Conservation (phyloP, 2,888 invertebrate genomes). For the Electrophaes corylata region DNA sequence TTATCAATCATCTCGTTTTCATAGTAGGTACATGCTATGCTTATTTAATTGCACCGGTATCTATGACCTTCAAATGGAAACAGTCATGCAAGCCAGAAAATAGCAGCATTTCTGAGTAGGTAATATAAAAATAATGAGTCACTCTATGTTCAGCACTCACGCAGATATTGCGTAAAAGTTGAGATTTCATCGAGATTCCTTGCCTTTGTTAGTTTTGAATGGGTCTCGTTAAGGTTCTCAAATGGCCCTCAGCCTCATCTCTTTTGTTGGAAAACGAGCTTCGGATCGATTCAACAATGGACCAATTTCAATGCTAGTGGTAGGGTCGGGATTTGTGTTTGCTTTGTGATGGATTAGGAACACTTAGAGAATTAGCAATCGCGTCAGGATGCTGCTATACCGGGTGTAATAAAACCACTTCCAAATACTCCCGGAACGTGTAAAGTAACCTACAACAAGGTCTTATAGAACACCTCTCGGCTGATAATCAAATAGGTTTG, state of each 20-base stretch:
- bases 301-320: constrained; percentile 71
- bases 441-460: too few relatives aligned
- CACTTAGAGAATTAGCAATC: constrained; percentile 1
- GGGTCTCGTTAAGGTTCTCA: constrained; percentile 72
- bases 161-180: constrained; percentile 57
- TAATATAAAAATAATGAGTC: background rate
- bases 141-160: constrained; percentile 24
- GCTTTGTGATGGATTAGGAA: constrained; percentile 25
- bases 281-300: constrained; percentile 77
- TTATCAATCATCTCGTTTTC: too few relatives aligned
- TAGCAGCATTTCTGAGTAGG: background rate
- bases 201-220: constrained; percentile 74
- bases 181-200: constrained; percentile 67
- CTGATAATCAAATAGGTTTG: too few relatives aligned
- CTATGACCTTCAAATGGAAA: too few relatives aligned
- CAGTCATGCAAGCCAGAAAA: background rate
- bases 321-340: constrained; percentile 24
- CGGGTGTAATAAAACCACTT: too few relatives aligned
- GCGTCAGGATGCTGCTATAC: background rate
- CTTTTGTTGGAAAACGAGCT: constrained; percentile 76
- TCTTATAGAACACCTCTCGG: too few relatives aligned
- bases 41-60: too few relatives aligned
- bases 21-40: too few relatives aligned
- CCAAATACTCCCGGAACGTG: too few relatives aligned
- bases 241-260: constrained; percentile 66